Conservation (phyloP, 2,797 vertebrate species). For the Lateolabrax maculatus region DNA sequence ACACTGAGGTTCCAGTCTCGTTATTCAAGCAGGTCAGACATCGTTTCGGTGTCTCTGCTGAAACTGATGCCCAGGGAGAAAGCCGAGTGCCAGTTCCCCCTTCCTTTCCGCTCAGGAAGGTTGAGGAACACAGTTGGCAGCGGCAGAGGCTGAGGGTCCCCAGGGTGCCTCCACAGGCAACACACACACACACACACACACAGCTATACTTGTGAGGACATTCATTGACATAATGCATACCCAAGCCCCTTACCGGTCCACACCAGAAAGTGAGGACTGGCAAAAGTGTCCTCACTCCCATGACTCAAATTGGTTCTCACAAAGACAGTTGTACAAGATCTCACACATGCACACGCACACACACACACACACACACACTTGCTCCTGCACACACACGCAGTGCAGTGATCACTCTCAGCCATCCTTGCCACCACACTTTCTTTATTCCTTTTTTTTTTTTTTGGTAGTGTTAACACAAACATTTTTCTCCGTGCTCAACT, state of each 20-base stretch:
- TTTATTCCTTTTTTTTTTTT: conserved; percentile 19
- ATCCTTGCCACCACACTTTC: not conserved
- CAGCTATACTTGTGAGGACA: not conserved
- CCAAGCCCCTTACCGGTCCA: too few species aligned
- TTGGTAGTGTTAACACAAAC: conserved; percentile 14
- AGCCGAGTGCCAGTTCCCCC: not conserved
- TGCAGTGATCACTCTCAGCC: conserved; percentile 16
- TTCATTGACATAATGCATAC: too few species aligned
- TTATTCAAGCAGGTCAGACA: conserved; percentile 32
- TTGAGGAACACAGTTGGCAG: conserved; percentile 5
- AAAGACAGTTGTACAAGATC: too few species aligned
- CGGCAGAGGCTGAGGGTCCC: conserved; percentile 22
- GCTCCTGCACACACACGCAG: not conserved
- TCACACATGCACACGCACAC: too few species aligned
- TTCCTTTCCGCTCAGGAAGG: not conserved
- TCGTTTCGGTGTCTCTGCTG: not conserved
- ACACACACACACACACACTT: too few species aligned
- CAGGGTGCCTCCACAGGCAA: conserved; percentile 27
- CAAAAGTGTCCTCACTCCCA: too few species aligned
- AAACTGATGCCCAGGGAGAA: not conserved
- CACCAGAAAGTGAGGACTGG: too few species aligned
- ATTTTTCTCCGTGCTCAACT: conserved; percentile 6
- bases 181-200: not conserved
- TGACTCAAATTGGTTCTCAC: too few species aligned
- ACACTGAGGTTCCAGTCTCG: conserved; percentile 13